These are phyloP conservation scores for Amaurobius ferox DNA, from an alignment of 2,888 invertebrate genomes.

Conservation along the genomic window DNA sequence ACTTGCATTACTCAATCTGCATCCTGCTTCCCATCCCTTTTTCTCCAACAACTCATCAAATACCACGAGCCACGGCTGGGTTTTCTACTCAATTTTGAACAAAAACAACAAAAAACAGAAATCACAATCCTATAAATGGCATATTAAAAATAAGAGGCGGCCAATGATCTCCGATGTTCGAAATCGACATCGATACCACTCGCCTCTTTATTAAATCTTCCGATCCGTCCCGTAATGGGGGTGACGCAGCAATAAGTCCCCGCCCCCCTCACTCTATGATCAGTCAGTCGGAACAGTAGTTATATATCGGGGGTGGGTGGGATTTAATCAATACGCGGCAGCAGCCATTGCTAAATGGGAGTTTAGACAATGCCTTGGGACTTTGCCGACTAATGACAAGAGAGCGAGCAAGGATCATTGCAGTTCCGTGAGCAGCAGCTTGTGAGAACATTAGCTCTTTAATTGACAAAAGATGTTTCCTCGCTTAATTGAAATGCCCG, in stretches of 20 bases:
- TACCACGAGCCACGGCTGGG: background rate
- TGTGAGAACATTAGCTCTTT: conserved; percentile 72
- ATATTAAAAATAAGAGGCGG: conserved; percentile 67
- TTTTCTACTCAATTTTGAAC: background rate
- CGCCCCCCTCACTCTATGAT: conserved; percentile 25
- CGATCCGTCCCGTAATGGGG: conserved; percentile 56
- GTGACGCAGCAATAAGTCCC: conserved; percentile 42
- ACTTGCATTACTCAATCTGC: no score
- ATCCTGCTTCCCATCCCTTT: no score
- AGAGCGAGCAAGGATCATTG: conserved; percentile 52
- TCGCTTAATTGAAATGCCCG: conserved; percentile 70
- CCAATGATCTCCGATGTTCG: conserved; percentile 64
- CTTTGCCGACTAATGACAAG: conserved; percentile 64
- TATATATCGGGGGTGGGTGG: conserved; percentile 36
- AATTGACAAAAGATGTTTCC: conserved; percentile 72
- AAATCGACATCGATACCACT: conserved; percentile 67
- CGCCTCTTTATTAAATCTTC: conserved; percentile 69
- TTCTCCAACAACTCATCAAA: no score
- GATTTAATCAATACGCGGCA: conserved; percentile 65
- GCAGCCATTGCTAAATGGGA: conserved; percentile 71
- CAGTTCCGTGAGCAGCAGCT: conserved; percentile 63
- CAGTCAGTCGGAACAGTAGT: conserved; percentile 65
- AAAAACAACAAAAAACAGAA: conserved; percentile 42
- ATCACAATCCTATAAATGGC: conserved; percentile 44
- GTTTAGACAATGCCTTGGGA: conserved; percentile 65